A percentile compares a stretch with the other conserved stretches of the same genome.
These are phyloP conservation scores for Drosophila lacteicornis DNA, from an alignment of 1,140 invertebrate genomes.

Conservation along the genomic window DNA sequence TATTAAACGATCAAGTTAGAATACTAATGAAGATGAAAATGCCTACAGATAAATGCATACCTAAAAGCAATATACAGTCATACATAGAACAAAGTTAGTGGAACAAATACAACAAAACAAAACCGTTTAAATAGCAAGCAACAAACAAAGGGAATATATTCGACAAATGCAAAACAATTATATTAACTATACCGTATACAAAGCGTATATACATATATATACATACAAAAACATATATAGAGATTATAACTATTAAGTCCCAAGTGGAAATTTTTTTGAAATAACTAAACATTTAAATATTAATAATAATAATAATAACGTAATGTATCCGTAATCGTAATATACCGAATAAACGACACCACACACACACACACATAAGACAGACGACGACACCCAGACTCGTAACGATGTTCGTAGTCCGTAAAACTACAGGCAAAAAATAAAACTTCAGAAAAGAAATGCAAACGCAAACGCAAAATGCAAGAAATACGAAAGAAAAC, in stretches of 20 bases:
- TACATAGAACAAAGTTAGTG: constrained; percentile 59
- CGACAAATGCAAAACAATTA: constrained; percentile 50
- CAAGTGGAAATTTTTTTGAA: constrained; percentile 62
- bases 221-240: constrained; percentile 41
- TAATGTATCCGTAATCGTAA: constrained; percentile 34
- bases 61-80: constrained; percentile 69
- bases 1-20: constrained; percentile 22
- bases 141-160: constrained; percentile 56
- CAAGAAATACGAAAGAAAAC: constrained; percentile 29
- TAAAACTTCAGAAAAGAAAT: not conserved
- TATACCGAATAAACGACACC: constrained; percentile 56
- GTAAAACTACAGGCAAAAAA: constrained; percentile 9
- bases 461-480: constrained; percentile 4
- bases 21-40: constrained; percentile 32
- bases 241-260: constrained; percentile 43
- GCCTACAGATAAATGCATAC: constrained; percentile 51
- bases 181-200: constrained; percentile 70
- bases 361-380: constrained; percentile 56
- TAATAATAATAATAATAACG: constrained; percentile 26
- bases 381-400: not conserved
- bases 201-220: constrained; percentile 57
- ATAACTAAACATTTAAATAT: constrained; percentile 52
- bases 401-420: constrained; percentile 22
- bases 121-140: constrained; percentile 42
- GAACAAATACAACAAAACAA: constrained; percentile 48